phyloP scores from a whole-genome alignment of 2,888 invertebrate genomes.

The Erebia epiphron region DNA sequence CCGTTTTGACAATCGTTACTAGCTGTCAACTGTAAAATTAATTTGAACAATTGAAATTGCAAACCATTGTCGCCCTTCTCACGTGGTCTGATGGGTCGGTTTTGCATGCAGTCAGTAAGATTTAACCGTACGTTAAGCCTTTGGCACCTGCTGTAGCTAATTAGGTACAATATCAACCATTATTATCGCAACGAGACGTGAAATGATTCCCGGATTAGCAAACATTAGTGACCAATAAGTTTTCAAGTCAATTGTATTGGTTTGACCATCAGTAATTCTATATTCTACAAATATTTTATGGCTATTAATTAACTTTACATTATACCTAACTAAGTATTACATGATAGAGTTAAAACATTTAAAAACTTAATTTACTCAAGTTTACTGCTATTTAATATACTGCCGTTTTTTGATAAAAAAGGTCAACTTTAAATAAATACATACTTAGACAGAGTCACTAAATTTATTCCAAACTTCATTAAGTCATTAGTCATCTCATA shows the following conservation, averaged over 20 bases:
- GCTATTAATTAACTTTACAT: no score
- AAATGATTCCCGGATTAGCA: not conserved
- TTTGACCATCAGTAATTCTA: no score
- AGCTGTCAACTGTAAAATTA: constrained; percentile 17
- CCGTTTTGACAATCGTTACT: constrained; percentile 3
- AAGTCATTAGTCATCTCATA: not conserved
- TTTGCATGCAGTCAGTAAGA: not conserved
- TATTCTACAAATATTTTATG: no score
- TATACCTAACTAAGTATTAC: no score
- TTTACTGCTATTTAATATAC: not conserved
- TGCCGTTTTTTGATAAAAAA: not conserved
- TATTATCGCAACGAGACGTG: not conserved
- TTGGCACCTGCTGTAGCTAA: not conserved
- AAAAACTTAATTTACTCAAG: no score
- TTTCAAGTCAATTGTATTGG: no score
- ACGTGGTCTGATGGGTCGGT: not conserved
- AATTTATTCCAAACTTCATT: not conserved
- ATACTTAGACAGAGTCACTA: not conserved
- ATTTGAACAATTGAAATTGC: constrained; percentile 4
- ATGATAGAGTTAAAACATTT: no score
- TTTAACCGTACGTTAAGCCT: not conserved
- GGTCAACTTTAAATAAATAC: no score
- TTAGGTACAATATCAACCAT: not conserved
- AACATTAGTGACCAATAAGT: not conserved
- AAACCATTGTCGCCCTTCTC: constrained; percentile 21